Percentiles rank a stretch among this genome's conserved stretches.
Conservation (phyloP, 2,888 invertebrate species). For the Drymonia ruficornis region DNA sequence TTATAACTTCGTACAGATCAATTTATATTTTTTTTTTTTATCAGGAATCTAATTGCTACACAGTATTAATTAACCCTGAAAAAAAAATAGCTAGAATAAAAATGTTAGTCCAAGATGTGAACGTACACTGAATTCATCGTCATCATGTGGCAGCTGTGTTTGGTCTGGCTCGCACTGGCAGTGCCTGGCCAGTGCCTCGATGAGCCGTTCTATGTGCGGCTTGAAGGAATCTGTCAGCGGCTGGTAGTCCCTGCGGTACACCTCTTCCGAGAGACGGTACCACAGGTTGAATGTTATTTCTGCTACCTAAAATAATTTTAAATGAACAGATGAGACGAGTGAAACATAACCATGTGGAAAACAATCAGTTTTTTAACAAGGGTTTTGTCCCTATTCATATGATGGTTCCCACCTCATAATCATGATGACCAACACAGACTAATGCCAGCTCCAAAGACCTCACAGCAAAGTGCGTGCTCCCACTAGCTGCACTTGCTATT, state of each 20-base stretch:
- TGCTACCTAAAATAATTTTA: slow-evolving; percentile 76
- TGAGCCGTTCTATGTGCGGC: slow-evolving; percentile 96
- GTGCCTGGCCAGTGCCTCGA: slow-evolving; percentile 95
- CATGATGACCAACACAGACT: slow-evolving; percentile 97
- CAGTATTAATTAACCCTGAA: too few relatives aligned
- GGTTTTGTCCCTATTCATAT: not conserved
- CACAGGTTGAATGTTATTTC: slow-evolving; percentile 98
- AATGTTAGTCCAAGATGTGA: not conserved
- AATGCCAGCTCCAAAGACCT: slow-evolving; percentile 95
- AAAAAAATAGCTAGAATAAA: too few relatives aligned
- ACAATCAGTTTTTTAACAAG: not conserved
- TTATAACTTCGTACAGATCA: too few relatives aligned
- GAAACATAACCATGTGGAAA: not conserved
- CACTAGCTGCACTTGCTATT: slow-evolving; percentile 86
- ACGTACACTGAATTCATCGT: slow-evolving; percentile 91
- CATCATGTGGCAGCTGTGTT: slow-evolving; percentile 93
- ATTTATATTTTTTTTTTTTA: too few relatives aligned
- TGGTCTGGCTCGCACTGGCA: slow-evolving; percentile 98
- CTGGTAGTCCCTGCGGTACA: slow-evolving; percentile 94
- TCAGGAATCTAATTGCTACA: too few relatives aligned
- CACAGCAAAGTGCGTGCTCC: slow-evolving; percentile 89
- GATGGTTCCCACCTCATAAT: slow-evolving; percentile 97
- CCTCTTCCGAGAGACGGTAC: slow-evolving; percentile 97
- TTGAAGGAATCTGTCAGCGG: slow-evolving; percentile 92
- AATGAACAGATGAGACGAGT: not conserved